phyloP scores from a whole-genome alignment of 2,797 vertebrate species.

The Todus mexicanus region DNA sequence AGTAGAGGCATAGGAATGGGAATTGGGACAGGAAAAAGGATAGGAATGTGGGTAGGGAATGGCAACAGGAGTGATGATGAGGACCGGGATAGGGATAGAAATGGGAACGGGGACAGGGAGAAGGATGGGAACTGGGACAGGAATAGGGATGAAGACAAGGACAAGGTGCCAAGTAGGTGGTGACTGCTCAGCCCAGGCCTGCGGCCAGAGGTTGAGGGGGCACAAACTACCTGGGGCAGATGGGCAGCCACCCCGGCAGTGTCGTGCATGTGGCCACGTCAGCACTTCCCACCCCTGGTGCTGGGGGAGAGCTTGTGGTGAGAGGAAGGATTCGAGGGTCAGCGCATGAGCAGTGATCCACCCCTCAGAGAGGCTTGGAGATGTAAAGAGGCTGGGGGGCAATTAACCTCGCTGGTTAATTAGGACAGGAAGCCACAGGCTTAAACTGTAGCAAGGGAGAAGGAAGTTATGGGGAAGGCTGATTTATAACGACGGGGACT shows the following conservation, averaged over 20 bases:
- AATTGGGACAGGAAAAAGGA: background rate
- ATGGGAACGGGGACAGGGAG: too few relatives aligned
- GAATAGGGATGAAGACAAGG: background rate
- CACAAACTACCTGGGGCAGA: background rate
- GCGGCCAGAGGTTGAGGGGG: background rate
- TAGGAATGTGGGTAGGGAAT: background rate
- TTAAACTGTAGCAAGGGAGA: slow-evolving; percentile 36
- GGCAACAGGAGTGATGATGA: too few relatives aligned
- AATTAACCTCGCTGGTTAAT: slow-evolving; percentile 48
- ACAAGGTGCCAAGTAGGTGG: background rate
- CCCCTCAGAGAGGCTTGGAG: background rate
- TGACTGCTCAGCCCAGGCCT: rapidly evolving
- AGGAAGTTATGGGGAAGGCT: slow-evolving; percentile 25
- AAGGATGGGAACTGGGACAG: too few relatives aligned
- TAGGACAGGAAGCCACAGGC: slow-evolving; percentile 52
- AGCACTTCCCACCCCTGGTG: background rate
- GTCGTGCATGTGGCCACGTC: rapidly evolving
- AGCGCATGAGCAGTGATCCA: background rate
- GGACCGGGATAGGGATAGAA: background rate
- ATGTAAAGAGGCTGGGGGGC: slow-evolving; percentile 5
- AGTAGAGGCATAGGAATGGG: background rate
- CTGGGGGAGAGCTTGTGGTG: background rate
- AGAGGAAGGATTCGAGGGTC: background rate
- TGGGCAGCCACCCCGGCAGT: background rate
- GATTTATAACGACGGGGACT: slow-evolving; percentile 18